Evolutionary conservation across 2,888 invertebrate species (phyloP).

Genomic region (Gnatocerus cornutus): DNA sequence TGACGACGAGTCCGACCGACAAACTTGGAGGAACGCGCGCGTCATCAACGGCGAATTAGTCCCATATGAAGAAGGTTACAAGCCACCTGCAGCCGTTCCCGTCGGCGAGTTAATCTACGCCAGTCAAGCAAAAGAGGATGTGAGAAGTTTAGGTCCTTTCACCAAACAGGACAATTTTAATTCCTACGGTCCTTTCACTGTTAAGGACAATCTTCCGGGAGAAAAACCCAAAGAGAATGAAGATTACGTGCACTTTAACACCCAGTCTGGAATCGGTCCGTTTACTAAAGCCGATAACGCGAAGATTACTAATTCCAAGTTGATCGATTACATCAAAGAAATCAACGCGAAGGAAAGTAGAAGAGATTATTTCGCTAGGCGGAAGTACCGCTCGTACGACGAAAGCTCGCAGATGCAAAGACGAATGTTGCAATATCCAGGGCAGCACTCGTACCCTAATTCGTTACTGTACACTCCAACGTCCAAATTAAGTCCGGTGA

Average conservation of each 20-base stretch:
- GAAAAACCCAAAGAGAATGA: slow-evolving; percentile 52
- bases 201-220: slow-evolving; percentile 72
- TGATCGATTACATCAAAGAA: slow-evolving; percentile 79
- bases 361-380: slow-evolving; percentile 75
- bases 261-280: slow-evolving; percentile 74
- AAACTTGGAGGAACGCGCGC: slow-evolving; percentile 90
- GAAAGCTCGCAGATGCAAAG: slow-evolving; percentile 77
- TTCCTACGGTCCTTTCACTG: slow-evolving; percentile 75
- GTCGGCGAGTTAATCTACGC: slow-evolving; percentile 75
- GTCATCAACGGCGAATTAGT: slow-evolving; percentile 89
- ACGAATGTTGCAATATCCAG: slow-evolving; percentile 80
- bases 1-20: slow-evolving; percentile 85
- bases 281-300: slow-evolving; percentile 79
- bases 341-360: slow-evolving; percentile 79
- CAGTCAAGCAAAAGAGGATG: slow-evolving; percentile 56
- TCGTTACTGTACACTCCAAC: slow-evolving; percentile 79
- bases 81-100: slow-evolving; percentile 77
- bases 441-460: slow-evolving; percentile 77
- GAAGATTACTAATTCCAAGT: slow-evolving; percentile 74
- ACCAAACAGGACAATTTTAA: slow-evolving; percentile 77
- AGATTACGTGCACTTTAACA: slow-evolving; percentile 58
- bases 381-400: slow-evolving; percentile 69
- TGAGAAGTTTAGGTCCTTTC: slow-evolving; percentile 74
- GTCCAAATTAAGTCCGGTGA: slow-evolving; percentile 74
- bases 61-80: slow-evolving; percentile 82